Evolutionary conservation across 2,888 invertebrate genomes (phyloP), one percentile per base, ranked within the genome.

Genomic region (Monochamus alternatus): DNA sequence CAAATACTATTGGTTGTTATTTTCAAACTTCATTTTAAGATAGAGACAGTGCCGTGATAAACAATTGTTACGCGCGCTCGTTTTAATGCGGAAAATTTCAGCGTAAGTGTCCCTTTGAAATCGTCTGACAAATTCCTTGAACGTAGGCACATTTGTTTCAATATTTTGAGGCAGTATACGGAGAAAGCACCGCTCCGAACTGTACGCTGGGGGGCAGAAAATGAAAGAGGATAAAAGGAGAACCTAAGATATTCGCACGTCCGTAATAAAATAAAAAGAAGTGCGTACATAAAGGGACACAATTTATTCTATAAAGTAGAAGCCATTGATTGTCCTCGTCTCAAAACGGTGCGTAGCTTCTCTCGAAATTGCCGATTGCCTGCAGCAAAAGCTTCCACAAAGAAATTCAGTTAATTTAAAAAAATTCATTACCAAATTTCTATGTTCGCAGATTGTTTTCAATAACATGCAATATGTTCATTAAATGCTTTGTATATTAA

Each of bases 191-290:
- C 64, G 44, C 64, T 64, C 22, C 30, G 44, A 64, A 64, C 64
- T 64, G 30, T 31, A 64, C 64, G 31, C 64, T 64, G 14, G 64
- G 47, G 64, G 64, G 47, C 64, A 9, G 44, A 38, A 64, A 64
- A 64, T 64, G 64, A 64, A 64, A 31, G 64, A 8, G 47, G 44
- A 64, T 64, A 47, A 64, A 64, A 31, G 22, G 64, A 64, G 22
- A 64, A 47, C 64, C 44, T 30, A 47, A 64, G 47, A 64, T 64
- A 64, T 64, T 64, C 47, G 64, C 64, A 64, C 47, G 64, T n/a
- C 38, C 64, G 32, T 64, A 64, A 64, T 64, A 64, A 64, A 64
- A 64, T 47, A 44, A 30, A 44, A 44, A 64, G 44, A 64, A 64
- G 64, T 47, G 64, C 64, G 64, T 31, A 55, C 55, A 55, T 55